A percentile compares a stretch with the other conserved stretches of the same genome.
Evolutionary conservation across 30 jellyfish, hydroid and myxozoan genomes (phyloP).

Genomic region (Nemopilema nomurai): DNA sequence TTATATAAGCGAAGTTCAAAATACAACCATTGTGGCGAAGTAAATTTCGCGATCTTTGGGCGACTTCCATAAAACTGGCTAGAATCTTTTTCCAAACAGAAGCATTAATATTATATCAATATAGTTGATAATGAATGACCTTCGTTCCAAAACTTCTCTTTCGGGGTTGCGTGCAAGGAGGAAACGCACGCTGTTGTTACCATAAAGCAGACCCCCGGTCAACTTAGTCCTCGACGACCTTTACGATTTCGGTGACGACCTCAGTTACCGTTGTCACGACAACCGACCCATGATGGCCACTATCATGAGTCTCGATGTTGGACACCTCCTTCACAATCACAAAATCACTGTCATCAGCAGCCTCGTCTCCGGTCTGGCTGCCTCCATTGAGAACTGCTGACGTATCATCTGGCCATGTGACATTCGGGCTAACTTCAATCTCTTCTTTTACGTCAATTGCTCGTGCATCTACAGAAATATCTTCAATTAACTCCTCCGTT

Average conservation of each 20-base stretch:
- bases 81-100: background rate
- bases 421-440: background rate
- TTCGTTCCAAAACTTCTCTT: background rate
- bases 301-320: background rate
- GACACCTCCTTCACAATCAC: background rate
- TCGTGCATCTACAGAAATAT: background rate
- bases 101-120: background rate
- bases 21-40: too few species aligned
- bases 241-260: background rate
- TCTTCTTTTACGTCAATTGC: background rate
- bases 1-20: background rate
- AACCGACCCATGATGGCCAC: background rate
- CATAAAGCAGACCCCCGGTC: background rate
- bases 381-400: background rate
- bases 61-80: background rate
- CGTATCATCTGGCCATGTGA: background rate
- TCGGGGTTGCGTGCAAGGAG: background rate
- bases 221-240: background rate
- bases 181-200: background rate
- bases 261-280: background rate
- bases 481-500: background rate
- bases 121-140: background rate
- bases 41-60: background rate
- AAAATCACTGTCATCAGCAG: constrained; percentile 19
- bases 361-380: background rate